Conservation (phyloP, 2,113 vertebrate species). For the Myotis davidii region DNA sequence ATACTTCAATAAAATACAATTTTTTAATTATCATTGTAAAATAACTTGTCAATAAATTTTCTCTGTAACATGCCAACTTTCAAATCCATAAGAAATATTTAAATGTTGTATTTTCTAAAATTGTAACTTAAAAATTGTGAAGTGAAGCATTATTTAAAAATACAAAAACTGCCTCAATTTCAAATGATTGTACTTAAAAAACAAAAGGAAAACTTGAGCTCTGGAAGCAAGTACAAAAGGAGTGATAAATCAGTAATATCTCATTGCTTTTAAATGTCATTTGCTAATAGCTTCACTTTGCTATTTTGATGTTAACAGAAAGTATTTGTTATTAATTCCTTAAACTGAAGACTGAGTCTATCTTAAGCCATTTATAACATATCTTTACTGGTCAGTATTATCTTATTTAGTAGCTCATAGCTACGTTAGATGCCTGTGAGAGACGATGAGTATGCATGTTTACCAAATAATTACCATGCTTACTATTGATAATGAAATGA, state of each 20-base stretch:
- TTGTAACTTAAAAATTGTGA: constrained; percentile 12
- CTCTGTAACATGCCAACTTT: constrained; percentile 1
- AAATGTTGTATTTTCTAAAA: constrained; percentile 32
- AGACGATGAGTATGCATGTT: not conserved
- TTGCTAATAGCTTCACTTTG: constrained; percentile 28
- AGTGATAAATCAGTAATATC: not conserved
- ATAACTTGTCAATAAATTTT: not conserved
- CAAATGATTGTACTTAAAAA: not conserved
- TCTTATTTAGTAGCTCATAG: constrained; percentile 65
- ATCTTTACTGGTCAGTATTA: constrained; percentile 50
- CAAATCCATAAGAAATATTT: not conserved
- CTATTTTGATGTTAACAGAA: constrained; percentile 33
- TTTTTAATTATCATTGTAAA: constrained; percentile 33
- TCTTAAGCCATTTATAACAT: constrained; percentile 59
- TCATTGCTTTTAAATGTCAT: not conserved
- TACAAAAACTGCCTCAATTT: not conserved
- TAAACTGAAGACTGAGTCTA: constrained; percentile 45
- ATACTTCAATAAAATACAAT: constrained; percentile 3
- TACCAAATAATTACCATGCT: not conserved
- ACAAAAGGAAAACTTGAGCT: not conserved
- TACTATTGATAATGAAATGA: constrained; percentile 54
- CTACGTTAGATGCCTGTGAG: not conserved
- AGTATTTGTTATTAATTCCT: constrained; percentile 29
- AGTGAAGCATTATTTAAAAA: constrained; percentile 26
- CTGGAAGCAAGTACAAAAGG: not conserved